Base-by-base conservation (phyloP, 1,140 invertebrate species). In the Anagrus nilaparvatae region DNA sequence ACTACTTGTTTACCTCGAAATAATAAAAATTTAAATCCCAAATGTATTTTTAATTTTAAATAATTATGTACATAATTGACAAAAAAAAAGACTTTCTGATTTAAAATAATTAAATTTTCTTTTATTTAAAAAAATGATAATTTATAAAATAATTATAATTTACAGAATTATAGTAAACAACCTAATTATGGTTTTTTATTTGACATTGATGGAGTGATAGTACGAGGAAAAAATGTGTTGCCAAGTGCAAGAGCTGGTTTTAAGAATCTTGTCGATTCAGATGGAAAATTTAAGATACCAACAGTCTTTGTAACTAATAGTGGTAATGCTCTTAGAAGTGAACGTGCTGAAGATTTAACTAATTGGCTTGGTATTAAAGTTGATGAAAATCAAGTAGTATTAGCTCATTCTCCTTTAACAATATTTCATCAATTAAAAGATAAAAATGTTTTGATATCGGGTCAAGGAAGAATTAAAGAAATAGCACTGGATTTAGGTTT, bases 171-270 rank as follows among this genome's bases (percentile, higher is more conserved):
- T 37, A 60, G 56, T 37, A 47, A 48, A 33, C 61, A 60, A 37
- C 64, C 67, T 43, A 64, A 63, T 29, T 82, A 82, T 60, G 80
- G 80, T 13, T 58, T 84, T 5, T 56, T 83, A 7, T 82, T 84
- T 59, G 81, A 84, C 50, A 81, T 84, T 30, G 81, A 84, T 50
- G 81, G 81, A 12, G 81, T 84, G 0, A 67, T 84, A 48, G 77
- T 81, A 1, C 60, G 80, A 32, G 81, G 81, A 1, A 71, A 71
- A 47, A 71, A 70, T 21, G 69, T 81, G 5, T 52, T 84, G 19
- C 71, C 76, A n/a, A 68, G 72, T n/a, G 79, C 78, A 3, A 66
- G 64, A 35, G 73, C 66, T 63, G 70, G 52, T 52, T 83, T 67
- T 44, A 61, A 70, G 24, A 60, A 70, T 17, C 58, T 84, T 12